phyloP scores from a whole-genome alignment of 37 sponge, comb jelly and placozoan genomes.

The Aplysina aerophoba region DNA sequence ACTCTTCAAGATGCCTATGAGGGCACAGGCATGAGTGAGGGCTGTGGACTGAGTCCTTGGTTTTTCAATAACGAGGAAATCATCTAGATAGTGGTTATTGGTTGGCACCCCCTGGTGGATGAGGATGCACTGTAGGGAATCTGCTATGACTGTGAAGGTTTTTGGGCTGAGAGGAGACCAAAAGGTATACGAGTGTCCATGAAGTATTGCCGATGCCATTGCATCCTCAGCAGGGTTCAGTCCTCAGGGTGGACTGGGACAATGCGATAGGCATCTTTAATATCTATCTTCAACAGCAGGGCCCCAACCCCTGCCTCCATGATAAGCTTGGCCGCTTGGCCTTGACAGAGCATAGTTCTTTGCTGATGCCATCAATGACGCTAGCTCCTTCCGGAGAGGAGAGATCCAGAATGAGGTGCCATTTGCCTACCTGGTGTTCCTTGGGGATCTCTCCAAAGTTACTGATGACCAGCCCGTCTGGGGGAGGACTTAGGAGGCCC shows the following conservation, averaged over 20 bases:
- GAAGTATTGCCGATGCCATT: no score
- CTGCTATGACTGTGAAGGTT: background rate
- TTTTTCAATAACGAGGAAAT: background rate
- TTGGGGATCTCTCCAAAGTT: slow-evolving; percentile 6
- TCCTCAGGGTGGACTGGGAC: background rate
- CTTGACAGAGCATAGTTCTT: background rate
- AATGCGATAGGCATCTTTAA: background rate
- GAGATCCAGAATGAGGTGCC: background rate
- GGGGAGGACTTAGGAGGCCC: background rate
- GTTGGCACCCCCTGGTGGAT: background rate
- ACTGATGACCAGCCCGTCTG: background rate
- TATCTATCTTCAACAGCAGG: background rate
- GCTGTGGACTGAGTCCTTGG: no score
- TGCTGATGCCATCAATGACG: background rate
- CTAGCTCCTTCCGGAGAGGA: background rate
- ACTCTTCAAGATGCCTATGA: no score
- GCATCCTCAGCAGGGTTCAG: background rate
- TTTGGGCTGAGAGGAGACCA: background rate
- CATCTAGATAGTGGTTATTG: background rate
- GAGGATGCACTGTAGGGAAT: background rate
- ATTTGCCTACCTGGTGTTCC: background rate
- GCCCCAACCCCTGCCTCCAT: background rate
- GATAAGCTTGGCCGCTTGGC: background rate
- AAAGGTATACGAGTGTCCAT: no score
- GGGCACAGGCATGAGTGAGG: no score